Percentiles rank a stretch among this genome's conserved stretches.
phyloP scores from a whole-genome alignment of 2,797 vertebrate genomes.

The Channa striata region DNA sequence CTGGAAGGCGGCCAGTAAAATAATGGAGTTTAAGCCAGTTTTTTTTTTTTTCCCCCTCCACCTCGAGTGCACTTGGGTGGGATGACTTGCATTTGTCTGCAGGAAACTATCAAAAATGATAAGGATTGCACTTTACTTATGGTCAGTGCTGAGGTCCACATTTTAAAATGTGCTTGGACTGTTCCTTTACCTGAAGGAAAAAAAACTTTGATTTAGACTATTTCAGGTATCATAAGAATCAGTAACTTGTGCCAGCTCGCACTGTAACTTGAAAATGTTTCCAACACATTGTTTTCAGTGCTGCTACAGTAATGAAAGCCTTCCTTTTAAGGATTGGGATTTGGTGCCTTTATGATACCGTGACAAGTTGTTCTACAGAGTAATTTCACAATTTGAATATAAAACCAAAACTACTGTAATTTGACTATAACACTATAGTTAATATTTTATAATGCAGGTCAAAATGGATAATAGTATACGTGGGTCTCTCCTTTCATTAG shows the following conservation, averaged over 20 bases:
- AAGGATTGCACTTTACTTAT: slow-evolving; percentile 61
- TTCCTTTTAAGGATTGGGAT: not conserved
- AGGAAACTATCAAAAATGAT: slow-evolving; percentile 65
- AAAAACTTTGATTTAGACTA: slow-evolving; percentile 35
- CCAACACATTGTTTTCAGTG: slow-evolving; percentile 17
- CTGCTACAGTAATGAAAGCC: not conserved
- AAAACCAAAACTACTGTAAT: not conserved
- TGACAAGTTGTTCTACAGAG: slow-evolving; percentile 1
- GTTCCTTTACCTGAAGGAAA: slow-evolving; percentile 20
- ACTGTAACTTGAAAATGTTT: slow-evolving; percentile 7
- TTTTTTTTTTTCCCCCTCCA: slow-evolving; percentile 19
- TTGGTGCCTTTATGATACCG: not conserved
- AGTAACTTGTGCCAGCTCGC: slow-evolving; percentile 10
- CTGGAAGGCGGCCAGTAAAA: slow-evolving; percentile 61
- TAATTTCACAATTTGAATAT: not conserved
- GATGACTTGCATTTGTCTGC: slow-evolving; percentile 69
- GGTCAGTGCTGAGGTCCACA: slow-evolving; percentile 41
- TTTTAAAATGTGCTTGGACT: slow-evolving; percentile 16
- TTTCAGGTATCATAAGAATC: slow-evolving; percentile 16
- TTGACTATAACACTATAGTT: not conserved
- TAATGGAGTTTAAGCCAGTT: slow-evolving; percentile 67
- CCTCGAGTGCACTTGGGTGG: slow-evolving; percentile 62
- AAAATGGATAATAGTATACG: not conserved
- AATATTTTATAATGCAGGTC: not conserved
- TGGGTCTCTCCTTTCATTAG: not conserved